phyloP scores from a whole-genome alignment of 2,888 invertebrate species.

The Omphaloscelis lunosa region DNA sequence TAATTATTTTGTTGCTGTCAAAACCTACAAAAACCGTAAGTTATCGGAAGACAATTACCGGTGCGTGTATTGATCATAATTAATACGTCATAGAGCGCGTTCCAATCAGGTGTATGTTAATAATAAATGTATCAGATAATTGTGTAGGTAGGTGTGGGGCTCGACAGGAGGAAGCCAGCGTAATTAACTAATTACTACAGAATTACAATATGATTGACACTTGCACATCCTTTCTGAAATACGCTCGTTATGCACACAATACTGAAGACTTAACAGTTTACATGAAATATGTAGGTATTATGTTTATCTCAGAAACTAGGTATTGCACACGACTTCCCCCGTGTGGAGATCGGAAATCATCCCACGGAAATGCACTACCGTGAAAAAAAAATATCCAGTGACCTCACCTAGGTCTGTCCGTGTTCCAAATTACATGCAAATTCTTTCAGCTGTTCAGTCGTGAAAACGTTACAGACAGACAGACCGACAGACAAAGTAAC shows the following conservation, averaged over 20 bases:
- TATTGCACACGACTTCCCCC: no score
- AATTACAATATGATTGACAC: conserved; percentile 64
- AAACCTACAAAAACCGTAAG: conserved; percentile 59
- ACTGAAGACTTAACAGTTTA: conserved; percentile 6
- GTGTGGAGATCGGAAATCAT: not conserved
- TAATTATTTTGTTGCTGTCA: conserved; percentile 63
- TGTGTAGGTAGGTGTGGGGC: conserved; percentile 33
- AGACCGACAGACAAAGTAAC: not conserved
- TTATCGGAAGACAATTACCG: conserved; percentile 63
- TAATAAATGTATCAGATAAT: conserved; percentile 66
- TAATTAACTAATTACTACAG: conserved; percentile 63
- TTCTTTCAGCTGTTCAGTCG: not conserved
- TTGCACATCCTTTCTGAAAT: conserved; percentile 46
- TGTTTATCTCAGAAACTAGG: not conserved
- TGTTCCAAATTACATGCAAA: not conserved
- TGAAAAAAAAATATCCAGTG: not conserved
- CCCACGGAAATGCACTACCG: not conserved
- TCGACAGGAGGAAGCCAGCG: conserved; percentile 51
- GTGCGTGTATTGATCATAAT: conserved; percentile 63
- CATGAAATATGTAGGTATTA: not conserved
- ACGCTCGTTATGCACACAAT: conserved; percentile 15
- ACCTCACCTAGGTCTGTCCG: not conserved
- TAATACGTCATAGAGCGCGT: conserved; percentile 60
- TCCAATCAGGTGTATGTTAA: conserved; percentile 63
- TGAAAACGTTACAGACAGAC: not conserved